A percentile compares a stretch with the other conserved stretches of the same genome.
phyloP scores from a whole-genome alignment of 2,888 invertebrate species.

The Eilema sororculum region DNA sequence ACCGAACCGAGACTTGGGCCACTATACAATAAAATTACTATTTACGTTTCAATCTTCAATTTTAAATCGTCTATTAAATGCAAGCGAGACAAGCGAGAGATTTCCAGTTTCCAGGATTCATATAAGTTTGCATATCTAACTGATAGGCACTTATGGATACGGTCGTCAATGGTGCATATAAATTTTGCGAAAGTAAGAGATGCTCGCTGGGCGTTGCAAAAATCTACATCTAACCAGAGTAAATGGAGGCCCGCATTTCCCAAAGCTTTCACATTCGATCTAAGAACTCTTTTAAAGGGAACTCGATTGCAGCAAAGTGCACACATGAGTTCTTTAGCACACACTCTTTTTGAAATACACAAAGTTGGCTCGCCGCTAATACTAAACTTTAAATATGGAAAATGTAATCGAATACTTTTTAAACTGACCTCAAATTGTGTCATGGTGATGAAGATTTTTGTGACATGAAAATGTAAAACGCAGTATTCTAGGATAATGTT shows the following conservation, averaged over 20 bases:
- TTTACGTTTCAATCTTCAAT: neutral
- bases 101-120: neutral
- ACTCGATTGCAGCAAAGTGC: conserved; percentile 66
- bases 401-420: conserved; percentile 60
- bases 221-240: conserved; percentile 23
- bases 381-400: conserved; percentile 59
- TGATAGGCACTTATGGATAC: neutral
- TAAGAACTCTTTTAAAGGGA: conserved; percentile 65
- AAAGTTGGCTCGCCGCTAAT: conserved; percentile 61
- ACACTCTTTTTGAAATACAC: conserved; percentile 63
- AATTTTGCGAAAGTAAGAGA: conserved; percentile 18
- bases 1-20: no score
- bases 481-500: neutral
- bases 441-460: neutral
- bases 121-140: neutral
- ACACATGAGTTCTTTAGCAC: conserved; percentile 66
- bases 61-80: neutral
- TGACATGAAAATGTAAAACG: no score
- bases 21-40: neutral
- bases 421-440: conserved; percentile 21
- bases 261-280: conserved; percentile 69
- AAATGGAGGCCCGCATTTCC: conserved; percentile 67
- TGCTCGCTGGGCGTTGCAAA: conserved; percentile 26
- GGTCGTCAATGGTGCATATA: conserved; percentile 12
- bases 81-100: neutral